Evolutionary conservation across 2,797 vertebrate species (phyloP).

Genomic region (Lutjanus campechanus): DNA sequence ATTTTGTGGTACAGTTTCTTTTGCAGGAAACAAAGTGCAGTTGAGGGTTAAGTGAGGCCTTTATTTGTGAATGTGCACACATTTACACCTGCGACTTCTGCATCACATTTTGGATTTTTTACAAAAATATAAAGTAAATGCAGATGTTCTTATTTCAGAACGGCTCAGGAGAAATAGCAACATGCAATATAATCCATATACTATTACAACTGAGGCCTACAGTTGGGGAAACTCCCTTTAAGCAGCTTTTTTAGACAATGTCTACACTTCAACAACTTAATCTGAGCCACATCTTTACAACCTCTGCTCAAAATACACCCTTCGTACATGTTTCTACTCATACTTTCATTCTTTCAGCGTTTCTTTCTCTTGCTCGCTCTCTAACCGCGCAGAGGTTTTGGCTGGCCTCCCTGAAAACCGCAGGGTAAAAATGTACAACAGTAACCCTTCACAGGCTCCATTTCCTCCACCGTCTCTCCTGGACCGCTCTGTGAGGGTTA

Average conservation of each 20-base stretch:
- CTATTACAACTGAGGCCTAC: slow-evolving; percentile 10
- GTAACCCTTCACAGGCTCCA: slow-evolving; percentile 63
- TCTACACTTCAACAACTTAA: slow-evolving; percentile 32
- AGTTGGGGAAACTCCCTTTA: slow-evolving; percentile 22
- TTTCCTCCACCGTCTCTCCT: slow-evolving; percentile 55
- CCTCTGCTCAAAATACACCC: slow-evolving; percentile 37
- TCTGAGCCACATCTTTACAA: slow-evolving; percentile 38
- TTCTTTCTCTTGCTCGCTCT: slow-evolving; percentile 40
- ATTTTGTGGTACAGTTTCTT: background rate
- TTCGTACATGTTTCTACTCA: slow-evolving; percentile 19
- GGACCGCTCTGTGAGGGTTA: slow-evolving; percentile 44
- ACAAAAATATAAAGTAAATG: background rate
- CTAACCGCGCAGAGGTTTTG: slow-evolving; percentile 52
- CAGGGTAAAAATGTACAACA: slow-evolving; percentile 72
- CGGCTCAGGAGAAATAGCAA: background rate
- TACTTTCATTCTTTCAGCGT: slow-evolving; percentile 27
- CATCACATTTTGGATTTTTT: background rate
- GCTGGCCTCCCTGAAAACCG: slow-evolving; percentile 60
- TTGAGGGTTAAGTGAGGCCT: background rate
- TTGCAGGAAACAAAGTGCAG: background rate
- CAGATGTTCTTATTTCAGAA: background rate
- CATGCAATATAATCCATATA: slow-evolving; percentile 8
- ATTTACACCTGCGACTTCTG: background rate
- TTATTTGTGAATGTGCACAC: background rate
- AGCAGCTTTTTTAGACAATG: slow-evolving; percentile 12